phyloP scores from a whole-genome alignment of 2,113 vertebrate species.

The Clarias magur region DNA sequence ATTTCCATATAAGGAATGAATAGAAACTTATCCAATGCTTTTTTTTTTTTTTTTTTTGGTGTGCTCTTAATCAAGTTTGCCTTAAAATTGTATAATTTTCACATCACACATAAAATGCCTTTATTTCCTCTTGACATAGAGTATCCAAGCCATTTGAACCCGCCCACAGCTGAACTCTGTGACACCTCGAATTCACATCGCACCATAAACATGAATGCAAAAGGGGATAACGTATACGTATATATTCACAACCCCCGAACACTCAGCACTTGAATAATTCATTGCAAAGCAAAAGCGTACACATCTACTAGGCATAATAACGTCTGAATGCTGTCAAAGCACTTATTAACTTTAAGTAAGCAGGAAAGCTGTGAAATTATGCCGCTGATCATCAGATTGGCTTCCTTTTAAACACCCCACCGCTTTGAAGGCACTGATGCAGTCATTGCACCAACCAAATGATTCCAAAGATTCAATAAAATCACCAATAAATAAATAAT shows the following conservation, averaged over 20 bases:
- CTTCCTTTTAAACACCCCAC: slow-evolving; percentile 27
- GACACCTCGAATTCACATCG: not conserved
- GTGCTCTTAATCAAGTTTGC: not conserved
- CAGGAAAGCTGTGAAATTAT: slow-evolving; percentile 11
- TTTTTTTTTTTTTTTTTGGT: too few species aligned
- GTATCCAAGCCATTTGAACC: not conserved
- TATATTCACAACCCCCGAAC: not conserved
- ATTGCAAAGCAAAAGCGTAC: not conserved
- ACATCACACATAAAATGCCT: not conserved
- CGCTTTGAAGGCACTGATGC: not conserved
- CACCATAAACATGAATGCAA: not conserved
- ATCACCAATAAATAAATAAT: slow-evolving; percentile 47
- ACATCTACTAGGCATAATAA: slow-evolving; percentile 20
- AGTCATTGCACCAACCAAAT: slow-evolving; percentile 36
- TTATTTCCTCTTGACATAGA: not conserved
- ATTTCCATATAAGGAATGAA: too few species aligned
- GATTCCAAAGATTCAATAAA: slow-evolving; percentile 41
- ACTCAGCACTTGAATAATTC: slow-evolving; percentile 15
- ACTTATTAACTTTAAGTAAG: slow-evolving; percentile 33
- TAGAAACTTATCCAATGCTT: too few species aligned
- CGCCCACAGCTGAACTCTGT: not conserved
- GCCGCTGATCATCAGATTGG: slow-evolving; percentile 32
- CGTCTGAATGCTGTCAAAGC: slow-evolving; percentile 22
- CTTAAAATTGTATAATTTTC: not conserved
- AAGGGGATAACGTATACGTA: not conserved